Base-by-base conservation (phyloP, 2,797 vertebrate species). In the Malurus splendens region DNA sequence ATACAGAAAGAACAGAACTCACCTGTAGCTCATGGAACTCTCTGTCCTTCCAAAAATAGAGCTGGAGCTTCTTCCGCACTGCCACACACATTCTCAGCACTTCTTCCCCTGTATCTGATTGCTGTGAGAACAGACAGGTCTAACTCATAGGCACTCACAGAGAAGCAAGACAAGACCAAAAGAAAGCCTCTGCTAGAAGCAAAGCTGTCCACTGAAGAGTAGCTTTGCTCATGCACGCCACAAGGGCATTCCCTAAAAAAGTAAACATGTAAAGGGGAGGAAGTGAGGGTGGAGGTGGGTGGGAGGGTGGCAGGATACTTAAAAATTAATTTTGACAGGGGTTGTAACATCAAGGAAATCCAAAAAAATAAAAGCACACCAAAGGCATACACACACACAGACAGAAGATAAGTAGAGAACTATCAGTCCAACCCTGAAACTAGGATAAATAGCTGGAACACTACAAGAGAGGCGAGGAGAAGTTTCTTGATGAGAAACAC, bases 1-100 rank as follows among this genome's bases (percentile, higher is more conserved):
- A 68, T 14, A 61, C 14, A 77, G 44, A 50, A 78, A 55, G 56
- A 85, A 42, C 11, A 38, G 7, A 68, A 65, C 83, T 92, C 78
- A 99, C 99, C 98, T 99, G 99, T 36, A 99, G 94, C 48, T 99
- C 99, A 39, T 99, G 96, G 89, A 99, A 99, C 48, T 99, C 98
- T 72, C 99, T 95, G 91, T 99, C 99, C 93, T 99, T 99, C 99
- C 99, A 99, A 96, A 98, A 99, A 96, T 99, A 99, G 38, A 99
- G 96, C 90, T 99, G 99, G 2, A 99, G 97, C 77, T 99, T 99
- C 97, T 98, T 99, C 82, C 98, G 98, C 56, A 99, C 99, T 2
- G 99, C 99, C 25, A 99, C 99, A 27, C 99, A 99, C 98, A 99
- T 98, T 82, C 98, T 97, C 77, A 99, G 92, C 60, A 96, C 97